Evolutionary conservation across 2,113 vertebrate species (phyloP).

Genomic region (Aptenodytes patagonicus): DNA sequence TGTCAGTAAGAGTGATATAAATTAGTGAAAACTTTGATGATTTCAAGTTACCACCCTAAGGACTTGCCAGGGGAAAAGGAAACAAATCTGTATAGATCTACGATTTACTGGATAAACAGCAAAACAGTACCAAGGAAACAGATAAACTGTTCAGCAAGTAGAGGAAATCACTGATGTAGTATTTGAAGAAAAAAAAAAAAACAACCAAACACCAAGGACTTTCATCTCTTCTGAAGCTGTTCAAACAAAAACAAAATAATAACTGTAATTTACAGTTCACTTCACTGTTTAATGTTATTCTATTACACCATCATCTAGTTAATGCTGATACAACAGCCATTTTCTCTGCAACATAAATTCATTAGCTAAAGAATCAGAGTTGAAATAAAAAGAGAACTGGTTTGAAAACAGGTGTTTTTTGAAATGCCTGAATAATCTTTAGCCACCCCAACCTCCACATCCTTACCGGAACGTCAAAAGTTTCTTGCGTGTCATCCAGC

Average conservation of each 20-base stretch:
- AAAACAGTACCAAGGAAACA: not conserved
- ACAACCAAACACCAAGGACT: not conserved
- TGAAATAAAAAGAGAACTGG: not conserved
- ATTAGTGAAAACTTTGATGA: not conserved
- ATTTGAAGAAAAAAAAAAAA: not conserved
- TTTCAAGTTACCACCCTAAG: not conserved
- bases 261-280: not conserved
- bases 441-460: not conserved
- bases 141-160: not conserved
- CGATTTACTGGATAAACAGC: not conserved
- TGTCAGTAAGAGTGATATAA: not conserved
- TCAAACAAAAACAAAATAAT: not conserved
- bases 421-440: not conserved
- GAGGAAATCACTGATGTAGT: not conserved
- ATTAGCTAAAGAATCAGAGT: not conserved
- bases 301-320: not conserved
- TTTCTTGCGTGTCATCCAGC: constrained; percentile 94
- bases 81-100: not conserved
- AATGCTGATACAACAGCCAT: not conserved
- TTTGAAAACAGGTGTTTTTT: not conserved
- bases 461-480: constrained; percentile 94
- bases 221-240: not conserved
- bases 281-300: not conserved
- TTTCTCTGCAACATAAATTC: not conserved
- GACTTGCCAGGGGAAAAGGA: not conserved